These are phyloP conservation scores for Sebastolobus altivelis DNA, from an alignment of 2,797 vertebrate genomes.

Conservation along the genomic window DNA sequence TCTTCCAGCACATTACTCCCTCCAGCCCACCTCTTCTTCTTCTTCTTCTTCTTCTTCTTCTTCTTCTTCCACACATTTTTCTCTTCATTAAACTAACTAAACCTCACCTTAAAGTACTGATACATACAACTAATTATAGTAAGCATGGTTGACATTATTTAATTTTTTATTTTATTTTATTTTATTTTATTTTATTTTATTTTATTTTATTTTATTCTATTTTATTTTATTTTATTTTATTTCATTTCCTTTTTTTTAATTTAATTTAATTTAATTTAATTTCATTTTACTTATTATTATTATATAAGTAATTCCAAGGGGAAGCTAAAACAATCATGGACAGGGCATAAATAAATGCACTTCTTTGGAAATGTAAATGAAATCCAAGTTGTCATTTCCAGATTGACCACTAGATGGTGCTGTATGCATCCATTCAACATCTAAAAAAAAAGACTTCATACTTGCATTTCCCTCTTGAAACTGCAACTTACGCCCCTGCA, in stretches of 20 bases:
- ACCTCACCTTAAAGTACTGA: neutral
- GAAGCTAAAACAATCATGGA: neutral
- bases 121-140: neutral
- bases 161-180: neutral
- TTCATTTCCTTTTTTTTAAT: neutral
- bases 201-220: neutral
- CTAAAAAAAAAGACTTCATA: neutral
- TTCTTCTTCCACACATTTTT: neutral
- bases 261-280: neutral
- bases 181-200: neutral
- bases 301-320: neutral
- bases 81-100: constrained; percentile 1
- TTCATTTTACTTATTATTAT: neutral
- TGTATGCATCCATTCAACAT: neutral
- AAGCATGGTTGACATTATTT: neutral
- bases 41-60: neutral
- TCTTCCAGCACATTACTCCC: constrained; percentile 48
- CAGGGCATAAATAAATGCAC: neutral
- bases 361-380: neutral
- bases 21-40: neutral
- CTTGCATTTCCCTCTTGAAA: constrained; percentile 24
- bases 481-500: neutral
- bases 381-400: constrained; percentile 28
- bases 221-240: neutral
- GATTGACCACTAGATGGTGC: constrained; percentile 71